A percentile compares a stretch with the other conserved stretches of the same genome.
Evolutionary conservation across 2,113 vertebrate genomes (phyloP).

Genomic region (Pogona vitticeps): DNA sequence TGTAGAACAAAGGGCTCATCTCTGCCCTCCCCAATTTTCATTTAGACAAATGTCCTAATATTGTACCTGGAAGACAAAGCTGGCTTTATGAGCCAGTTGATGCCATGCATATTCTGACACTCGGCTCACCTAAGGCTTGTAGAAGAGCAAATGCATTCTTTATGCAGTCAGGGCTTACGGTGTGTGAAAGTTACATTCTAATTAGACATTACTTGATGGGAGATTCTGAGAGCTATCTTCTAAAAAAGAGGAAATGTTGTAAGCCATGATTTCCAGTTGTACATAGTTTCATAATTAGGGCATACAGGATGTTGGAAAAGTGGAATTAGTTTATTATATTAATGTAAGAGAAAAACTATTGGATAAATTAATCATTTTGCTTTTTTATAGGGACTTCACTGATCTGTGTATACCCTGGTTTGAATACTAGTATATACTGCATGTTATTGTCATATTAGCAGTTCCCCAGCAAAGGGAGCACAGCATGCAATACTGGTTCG

Average conservation of each 20-base stretch:
- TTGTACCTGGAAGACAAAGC: background rate
- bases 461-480: slow-evolving; percentile 1
- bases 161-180: background rate
- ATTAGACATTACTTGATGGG: too few relatives aligned
- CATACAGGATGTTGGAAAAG: background rate
- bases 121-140: background rate
- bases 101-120: background rate
- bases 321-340: background rate
- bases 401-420: background rate
- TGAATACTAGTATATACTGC: background rate
- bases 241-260: too few relatives aligned
- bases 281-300: background rate
- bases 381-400: background rate
- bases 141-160: background rate
- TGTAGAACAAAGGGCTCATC: background rate
- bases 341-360: background rate
- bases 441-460: background rate
- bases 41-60: background rate
- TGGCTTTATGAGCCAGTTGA: background rate
- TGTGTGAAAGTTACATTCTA: too few relatives aligned
- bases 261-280: too few relatives aligned
- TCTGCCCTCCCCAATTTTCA: background rate
- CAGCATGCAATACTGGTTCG: accelerated
- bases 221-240: too few relatives aligned
- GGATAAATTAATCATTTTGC: background rate